Percentiles rank a stretch among this genome's conserved stretches.
Evolutionary conservation across 2,888 invertebrate genomes (phyloP).

Genomic region (Desoria tigrina): DNA sequence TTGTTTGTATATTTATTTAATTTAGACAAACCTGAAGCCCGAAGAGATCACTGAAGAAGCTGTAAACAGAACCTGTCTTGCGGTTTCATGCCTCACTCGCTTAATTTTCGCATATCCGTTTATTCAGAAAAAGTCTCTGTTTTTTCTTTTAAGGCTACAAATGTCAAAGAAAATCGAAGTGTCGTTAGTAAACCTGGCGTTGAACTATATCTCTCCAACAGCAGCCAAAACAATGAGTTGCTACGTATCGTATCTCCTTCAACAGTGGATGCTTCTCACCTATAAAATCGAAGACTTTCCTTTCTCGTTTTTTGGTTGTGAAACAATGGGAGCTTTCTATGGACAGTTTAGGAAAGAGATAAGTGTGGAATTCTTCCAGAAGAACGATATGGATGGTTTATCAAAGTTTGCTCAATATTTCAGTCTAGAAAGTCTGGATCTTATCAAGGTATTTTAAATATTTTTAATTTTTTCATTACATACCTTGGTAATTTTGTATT

Average conservation of each 20-base stretch:
- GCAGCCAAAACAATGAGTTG: constrained; percentile 35
- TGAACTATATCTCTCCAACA: constrained; percentile 31
- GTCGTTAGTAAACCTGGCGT: constrained; percentile 38
- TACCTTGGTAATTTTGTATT: constrained; percentile 1
- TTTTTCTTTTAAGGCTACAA: constrained; percentile 62
- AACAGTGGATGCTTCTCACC: constrained; percentile 14
- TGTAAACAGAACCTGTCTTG: constrained; percentile 63
- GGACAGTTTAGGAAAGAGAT: constrained; percentile 57
- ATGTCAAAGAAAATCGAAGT: constrained; percentile 61
- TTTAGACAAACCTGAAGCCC: constrained; percentile 6
- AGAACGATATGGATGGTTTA: constrained; percentile 55
- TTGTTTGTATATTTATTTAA: neutral
- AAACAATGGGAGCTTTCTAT: constrained; percentile 58
- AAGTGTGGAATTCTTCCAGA: constrained; percentile 58
- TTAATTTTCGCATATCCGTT: constrained; percentile 62
- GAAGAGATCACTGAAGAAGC: constrained; percentile 64
- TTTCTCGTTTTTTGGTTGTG: constrained; percentile 56
- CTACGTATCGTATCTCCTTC: constrained; percentile 38
- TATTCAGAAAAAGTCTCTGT: constrained; percentile 62
- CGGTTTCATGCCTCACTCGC: constrained; percentile 63
- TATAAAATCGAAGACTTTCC: constrained; percentile 56
- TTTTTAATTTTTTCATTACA: neutral
- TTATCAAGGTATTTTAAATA: constrained; percentile 54
- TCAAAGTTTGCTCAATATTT: constrained; percentile 55
- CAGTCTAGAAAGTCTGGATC: constrained; percentile 53